Evolutionary conservation across 92 coral and sea anemone genomes (phyloP).

Genomic region (Epizoanthus illoricatus): DNA sequence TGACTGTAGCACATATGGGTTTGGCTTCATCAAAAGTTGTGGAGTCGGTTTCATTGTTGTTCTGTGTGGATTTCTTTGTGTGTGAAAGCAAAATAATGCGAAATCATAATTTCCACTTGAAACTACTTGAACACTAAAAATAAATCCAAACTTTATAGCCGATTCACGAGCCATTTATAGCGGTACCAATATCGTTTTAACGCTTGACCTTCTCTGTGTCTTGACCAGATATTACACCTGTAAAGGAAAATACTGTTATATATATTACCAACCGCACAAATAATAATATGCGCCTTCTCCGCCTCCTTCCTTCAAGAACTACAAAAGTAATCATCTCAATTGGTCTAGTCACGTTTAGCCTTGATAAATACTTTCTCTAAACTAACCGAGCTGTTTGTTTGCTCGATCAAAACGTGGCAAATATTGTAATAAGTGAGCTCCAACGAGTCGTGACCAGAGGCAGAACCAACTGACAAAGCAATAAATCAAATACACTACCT

Average conservation of each 20-base stretch:
- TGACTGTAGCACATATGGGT: neutral
- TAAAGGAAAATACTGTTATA: constrained; percentile 13
- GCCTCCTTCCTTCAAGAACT: constrained; percentile 6
- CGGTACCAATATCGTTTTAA: constrained; percentile 32
- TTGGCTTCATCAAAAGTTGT: neutral
- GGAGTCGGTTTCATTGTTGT: constrained; percentile 11
- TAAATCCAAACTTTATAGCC: constrained; percentile 15
- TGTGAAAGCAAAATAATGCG: constrained; percentile 27
- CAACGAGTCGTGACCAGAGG: neutral
- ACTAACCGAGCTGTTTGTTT: neutral
- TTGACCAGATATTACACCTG: constrained; percentile 1
- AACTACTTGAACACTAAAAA: constrained; percentile 13
- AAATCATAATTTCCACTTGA: constrained; percentile 5
- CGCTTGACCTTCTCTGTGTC: constrained; percentile 18
- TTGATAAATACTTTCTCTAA: constrained; percentile 18
- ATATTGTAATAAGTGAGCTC: neutral
- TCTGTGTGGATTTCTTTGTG: neutral
- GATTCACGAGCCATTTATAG: constrained; percentile 17
- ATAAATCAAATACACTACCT: constrained; percentile 30
- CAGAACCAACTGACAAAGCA: neutral
- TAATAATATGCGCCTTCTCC: constrained; percentile 20
- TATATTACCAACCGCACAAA: constrained; percentile 8
- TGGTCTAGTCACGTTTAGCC: neutral
- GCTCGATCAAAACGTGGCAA: constrained; percentile 22
- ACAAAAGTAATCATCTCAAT: constrained; percentile 7